Conservation (phyloP, 1,140 invertebrate genomes). For the Elysia chlorotica region DNA sequence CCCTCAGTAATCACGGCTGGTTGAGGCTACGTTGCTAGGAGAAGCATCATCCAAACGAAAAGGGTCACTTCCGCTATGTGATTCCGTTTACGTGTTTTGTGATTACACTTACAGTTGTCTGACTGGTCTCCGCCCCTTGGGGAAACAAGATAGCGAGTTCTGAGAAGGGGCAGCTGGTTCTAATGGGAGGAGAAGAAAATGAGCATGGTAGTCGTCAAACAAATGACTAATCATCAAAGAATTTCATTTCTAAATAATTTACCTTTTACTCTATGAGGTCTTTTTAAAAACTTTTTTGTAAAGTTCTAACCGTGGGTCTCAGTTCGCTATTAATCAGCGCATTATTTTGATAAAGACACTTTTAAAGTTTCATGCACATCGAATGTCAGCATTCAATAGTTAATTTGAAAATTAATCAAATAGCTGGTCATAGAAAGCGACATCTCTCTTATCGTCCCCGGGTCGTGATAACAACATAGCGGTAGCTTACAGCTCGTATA, state of each 20-base stretch:
- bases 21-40: conserved; percentile 19
- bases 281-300: too few relatives aligned
- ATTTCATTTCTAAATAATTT: not conserved
- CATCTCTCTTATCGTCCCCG: too few relatives aligned
- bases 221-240: not conserved
- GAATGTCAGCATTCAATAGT: too few relatives aligned
- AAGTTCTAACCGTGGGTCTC: too few relatives aligned
- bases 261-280: too few relatives aligned
- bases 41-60: not conserved
- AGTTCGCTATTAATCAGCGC: too few relatives aligned
- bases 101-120: not conserved
- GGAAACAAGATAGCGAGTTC: not conserved
- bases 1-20: not conserved
- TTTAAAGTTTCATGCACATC: too few relatives aligned
- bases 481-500: too few relatives aligned
- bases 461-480: too few relatives aligned
- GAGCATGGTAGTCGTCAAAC: not conserved
- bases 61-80: not conserved
- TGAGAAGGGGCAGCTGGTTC: not conserved
- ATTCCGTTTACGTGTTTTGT: not conserved
- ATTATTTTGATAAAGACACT: too few relatives aligned
- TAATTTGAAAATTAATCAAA: too few relatives aligned
- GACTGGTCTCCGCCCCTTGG: not conserved
- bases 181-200: not conserved
- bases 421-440: too few relatives aligned